Conservation (phyloP, 2,888 invertebrate genomes). For the Drosophila nr. medialis region DNA sequence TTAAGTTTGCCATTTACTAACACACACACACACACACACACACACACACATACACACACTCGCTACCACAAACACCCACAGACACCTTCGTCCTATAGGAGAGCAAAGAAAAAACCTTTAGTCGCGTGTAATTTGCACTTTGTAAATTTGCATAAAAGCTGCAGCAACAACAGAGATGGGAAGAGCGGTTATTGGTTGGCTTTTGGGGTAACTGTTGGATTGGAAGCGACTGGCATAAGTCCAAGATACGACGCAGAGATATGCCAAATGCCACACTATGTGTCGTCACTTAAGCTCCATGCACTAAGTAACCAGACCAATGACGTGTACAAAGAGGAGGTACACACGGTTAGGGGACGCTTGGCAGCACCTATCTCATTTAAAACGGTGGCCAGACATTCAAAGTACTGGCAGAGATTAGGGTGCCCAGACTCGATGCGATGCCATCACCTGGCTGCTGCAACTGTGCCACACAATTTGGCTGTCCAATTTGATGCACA, state of each 20-base stretch:
- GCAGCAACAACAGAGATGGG: conserved; percentile 39
- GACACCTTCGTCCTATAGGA: conserved; percentile 57
- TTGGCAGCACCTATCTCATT: conserved; percentile 31
- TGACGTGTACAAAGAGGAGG: background rate
- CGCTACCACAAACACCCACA: background rate
- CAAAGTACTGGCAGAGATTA: conserved; percentile 53
- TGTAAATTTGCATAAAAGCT: conserved; percentile 82
- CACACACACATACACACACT: conserved; percentile 43
- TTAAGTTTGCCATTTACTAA: conserved; percentile 79
- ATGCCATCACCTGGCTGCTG: conserved; percentile 31
- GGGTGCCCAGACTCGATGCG: conserved; percentile 12
- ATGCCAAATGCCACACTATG: conserved; percentile 78
- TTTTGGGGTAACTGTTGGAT: conserved; percentile 34
- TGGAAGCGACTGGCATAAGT: conserved; percentile 69
- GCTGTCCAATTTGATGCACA: conserved; percentile 71
- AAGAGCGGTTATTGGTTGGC: background rate
- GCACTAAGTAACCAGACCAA: conserved; percentile 49
- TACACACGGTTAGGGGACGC: background rate
- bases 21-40: conserved; percentile 41
- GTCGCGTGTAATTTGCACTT: conserved; percentile 83
- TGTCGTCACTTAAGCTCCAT: conserved; percentile 68
- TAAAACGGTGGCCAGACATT: conserved; percentile 56
- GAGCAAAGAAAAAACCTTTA: conserved; percentile 74
- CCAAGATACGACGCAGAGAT: conserved; percentile 69
- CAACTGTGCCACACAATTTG: conserved; percentile 57